These are phyloP conservation scores for Gambusia holbrooki DNA, from an alignment of 2,113 vertebrate genomes.

Conservation along the genomic window DNA sequence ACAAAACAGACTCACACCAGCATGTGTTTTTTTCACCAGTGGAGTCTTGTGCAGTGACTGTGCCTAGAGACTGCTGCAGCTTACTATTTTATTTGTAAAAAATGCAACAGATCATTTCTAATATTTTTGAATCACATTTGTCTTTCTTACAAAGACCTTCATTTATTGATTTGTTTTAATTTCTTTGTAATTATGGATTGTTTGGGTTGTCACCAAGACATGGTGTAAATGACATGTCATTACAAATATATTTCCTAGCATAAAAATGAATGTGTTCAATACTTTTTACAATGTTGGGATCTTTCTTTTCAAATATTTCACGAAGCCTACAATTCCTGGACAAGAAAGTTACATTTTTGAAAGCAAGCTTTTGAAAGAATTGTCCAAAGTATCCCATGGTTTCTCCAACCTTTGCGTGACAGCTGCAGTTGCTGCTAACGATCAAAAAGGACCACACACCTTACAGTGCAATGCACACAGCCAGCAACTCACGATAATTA, in stretches of 20 bases:
- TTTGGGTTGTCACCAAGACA: no score
- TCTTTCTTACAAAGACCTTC: not conserved
- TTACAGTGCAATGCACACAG: slow-evolving; percentile 5
- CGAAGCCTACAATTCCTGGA: slow-evolving; percentile 21
- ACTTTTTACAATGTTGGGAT: not conserved
- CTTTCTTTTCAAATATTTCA: slow-evolving; percentile 55
- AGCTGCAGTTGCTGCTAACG: slow-evolving; percentile 50
- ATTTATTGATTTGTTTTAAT: not conserved
- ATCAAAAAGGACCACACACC: slow-evolving; percentile 64
- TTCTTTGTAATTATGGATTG: not conserved
- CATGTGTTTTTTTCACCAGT: no score
- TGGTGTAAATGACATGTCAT: not conserved
- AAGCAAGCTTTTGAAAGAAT: slow-evolving; percentile 25
- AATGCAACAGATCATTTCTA: no score
- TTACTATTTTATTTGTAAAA: no score
- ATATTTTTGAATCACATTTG: not conserved
- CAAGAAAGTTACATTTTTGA: slow-evolving; percentile 16
- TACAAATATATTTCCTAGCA: not conserved
- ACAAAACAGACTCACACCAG: no score
- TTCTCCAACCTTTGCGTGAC: slow-evolving; percentile 31
- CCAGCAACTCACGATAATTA: slow-evolving; percentile 43
- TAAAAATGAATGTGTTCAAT: not conserved
- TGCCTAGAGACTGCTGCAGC: no score
- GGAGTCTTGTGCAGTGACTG: no score
- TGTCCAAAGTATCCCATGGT: slow-evolving; percentile 23